Conservation (phyloP, 2,797 vertebrate genomes). For the Chlorospingus semifuscus region DNA sequence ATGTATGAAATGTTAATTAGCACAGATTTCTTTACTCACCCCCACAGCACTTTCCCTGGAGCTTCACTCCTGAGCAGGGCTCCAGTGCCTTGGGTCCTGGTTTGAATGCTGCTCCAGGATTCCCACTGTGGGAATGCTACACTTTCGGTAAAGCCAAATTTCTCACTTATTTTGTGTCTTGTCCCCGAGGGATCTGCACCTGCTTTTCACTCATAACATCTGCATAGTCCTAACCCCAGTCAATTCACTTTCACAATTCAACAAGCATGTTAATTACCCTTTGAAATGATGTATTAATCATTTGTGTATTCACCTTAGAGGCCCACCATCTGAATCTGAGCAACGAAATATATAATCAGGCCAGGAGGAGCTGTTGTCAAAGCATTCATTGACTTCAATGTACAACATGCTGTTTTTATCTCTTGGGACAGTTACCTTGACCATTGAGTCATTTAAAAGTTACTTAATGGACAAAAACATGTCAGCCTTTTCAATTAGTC, state of each 20-base stretch:
- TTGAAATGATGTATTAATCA: not conserved
- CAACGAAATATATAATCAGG: not conserved
- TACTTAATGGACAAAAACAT: not conserved
- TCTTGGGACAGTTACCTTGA: not conserved
- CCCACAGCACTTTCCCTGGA: not conserved
- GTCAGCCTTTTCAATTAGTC: not conserved
- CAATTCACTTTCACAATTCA: not conserved
- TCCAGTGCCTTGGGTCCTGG: not conserved
- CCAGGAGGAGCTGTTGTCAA: not conserved
- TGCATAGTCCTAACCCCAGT: not conserved
- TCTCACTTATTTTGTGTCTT: not conserved
- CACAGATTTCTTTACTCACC: not conserved
- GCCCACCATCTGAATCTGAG: not conserved
- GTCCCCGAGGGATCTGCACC: not conserved
- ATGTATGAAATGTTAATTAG: not conserved
- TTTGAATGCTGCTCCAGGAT: not conserved
- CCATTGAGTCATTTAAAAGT: not conserved
- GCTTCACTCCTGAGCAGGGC: not conserved
- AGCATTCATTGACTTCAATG: not conserved
- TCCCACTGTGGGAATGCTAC: not conserved
- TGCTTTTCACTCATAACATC: not conserved
- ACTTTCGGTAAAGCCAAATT: not conserved
- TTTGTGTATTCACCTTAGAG: not conserved
- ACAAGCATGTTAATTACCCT: not conserved
- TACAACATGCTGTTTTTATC: not conserved